A percentile compares a stretch with the other conserved stretches of the same genome.
phyloP scores from a whole-genome alignment of 2,888 invertebrate genomes.

The Eupithecia abbreviata region DNA sequence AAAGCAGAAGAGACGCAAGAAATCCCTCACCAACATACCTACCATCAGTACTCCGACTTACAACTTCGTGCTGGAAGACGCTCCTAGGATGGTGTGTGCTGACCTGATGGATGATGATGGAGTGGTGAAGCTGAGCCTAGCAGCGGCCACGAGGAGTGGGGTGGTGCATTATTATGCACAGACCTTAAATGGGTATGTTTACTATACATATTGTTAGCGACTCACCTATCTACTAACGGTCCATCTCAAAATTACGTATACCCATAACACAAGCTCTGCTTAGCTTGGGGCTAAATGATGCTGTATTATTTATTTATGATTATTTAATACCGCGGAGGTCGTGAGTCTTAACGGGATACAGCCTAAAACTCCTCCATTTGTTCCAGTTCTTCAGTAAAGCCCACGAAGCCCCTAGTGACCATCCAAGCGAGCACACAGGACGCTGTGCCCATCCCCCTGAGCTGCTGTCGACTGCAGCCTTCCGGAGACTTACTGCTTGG shows the following conservation, averaged over 20 bases:
- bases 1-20: slow-evolving; percentile 68
- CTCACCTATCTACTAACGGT: too few species aligned
- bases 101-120: slow-evolving; percentile 78
- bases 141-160: slow-evolving; percentile 89
- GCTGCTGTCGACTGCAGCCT: slow-evolving; percentile 59
- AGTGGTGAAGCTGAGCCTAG: slow-evolving; percentile 76
- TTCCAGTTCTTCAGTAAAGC: slow-evolving; percentile 68
- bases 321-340: too few species aligned
- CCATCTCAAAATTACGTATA: too few species aligned
- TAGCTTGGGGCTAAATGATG: too few species aligned
- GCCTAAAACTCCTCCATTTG: background rate
- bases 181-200: slow-evolving; percentile 88
- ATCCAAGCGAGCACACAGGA: slow-evolving; percentile 67
- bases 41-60: slow-evolving; percentile 64
- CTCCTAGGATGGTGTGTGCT: slow-evolving; percentile 80
- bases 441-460: slow-evolving; percentile 64
- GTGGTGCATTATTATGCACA: slow-evolving; percentile 91
- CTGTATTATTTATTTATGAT: too few species aligned
- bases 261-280: too few species aligned
- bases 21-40: slow-evolving; percentile 53
- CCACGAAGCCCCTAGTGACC: slow-evolving; percentile 75
- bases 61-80: slow-evolving; percentile 88
- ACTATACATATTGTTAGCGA: too few species aligned
- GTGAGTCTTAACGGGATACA: too few species aligned
- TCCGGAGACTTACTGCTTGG: slow-evolving; percentile 58